Evolutionary conservation across 2,888 invertebrate genomes (phyloP).

Genomic region (Scaeva pyrastri): DNA sequence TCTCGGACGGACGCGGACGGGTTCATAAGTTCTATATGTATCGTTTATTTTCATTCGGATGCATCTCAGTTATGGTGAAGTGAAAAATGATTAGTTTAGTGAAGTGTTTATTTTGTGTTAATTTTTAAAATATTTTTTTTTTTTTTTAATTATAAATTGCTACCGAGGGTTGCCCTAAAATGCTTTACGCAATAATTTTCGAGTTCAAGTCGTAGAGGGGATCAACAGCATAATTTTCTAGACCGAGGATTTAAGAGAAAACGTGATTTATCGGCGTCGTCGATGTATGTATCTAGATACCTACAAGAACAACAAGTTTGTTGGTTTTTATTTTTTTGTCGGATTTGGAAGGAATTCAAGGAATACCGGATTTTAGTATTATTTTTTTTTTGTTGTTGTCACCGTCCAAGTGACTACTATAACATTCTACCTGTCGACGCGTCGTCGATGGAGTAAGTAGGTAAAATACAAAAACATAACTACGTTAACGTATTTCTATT

Average conservation of each 20-base stretch:
- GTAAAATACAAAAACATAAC: slow-evolving; percentile 34
- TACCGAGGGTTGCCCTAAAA: slow-evolving; percentile 3
- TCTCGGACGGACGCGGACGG: neutral
- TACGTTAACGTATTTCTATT: slow-evolving; percentile 34
- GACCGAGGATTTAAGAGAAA: slow-evolving; percentile 58
- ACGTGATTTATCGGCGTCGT: slow-evolving; percentile 58
- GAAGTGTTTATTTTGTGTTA: slow-evolving; percentile 64
- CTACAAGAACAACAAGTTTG: slow-evolving; percentile 37
- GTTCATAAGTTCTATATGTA: slow-evolving; percentile 34
- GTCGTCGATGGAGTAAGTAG: slow-evolving; percentile 58
- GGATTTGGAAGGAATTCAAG: slow-evolving; percentile 48
- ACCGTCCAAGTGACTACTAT: neutral
- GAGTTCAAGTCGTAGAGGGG: slow-evolving; percentile 38
- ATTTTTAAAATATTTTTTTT: slow-evolving; percentile 35
- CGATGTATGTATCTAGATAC: neutral
- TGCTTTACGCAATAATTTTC: slow-evolving; percentile 50
- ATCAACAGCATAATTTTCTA: slow-evolving; percentile 6
- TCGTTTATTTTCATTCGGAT: neutral
- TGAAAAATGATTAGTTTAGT: slow-evolving; percentile 50
- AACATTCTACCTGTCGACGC: slow-evolving; percentile 37
- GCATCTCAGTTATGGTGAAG: slow-evolving; percentile 25
- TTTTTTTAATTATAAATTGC: neutral
- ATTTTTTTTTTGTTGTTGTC: slow-evolving; percentile 3
- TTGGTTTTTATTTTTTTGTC: slow-evolving; percentile 30
- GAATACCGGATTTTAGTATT: slow-evolving; percentile 61